Evolutionary conservation across 2,888 invertebrate species (phyloP), one percentile per base, ranked within the genome.

Genomic region (Boloria selene): DNA sequence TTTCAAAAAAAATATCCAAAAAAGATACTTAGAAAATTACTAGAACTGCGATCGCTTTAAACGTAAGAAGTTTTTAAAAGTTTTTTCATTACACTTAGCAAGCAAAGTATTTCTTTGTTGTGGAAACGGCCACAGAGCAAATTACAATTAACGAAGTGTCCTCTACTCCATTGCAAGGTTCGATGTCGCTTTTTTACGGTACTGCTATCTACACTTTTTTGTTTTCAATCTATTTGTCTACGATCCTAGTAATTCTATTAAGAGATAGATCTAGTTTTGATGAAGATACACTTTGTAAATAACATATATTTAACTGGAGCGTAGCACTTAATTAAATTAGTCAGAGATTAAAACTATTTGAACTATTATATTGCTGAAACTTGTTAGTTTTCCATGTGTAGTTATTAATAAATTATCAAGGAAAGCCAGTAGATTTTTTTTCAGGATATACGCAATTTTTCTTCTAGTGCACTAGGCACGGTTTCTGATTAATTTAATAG

Each of bases 141-240:
- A 73, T 76, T 76, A 75, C 74, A 78, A 78, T 77, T 76, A 77
- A 72, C 73, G 73, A 66, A 69, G 73, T 72, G 64, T 67, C 52
- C 61, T 64, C 63, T 64, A 67, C 68, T 56, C 50, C 44, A 63
- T 63, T 50, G 17, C 26, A 58, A 6, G 45, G 42, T 42, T 44
- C 13, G n/a, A 42, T 22, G 42, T 50, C 42, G 51, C 18, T 51
- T 26, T 56, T 44, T 61, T 61, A 13, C 16, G 44, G 26, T 26
- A 56, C 55, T 26, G 13, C 16, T 42, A 6, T 56, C 51, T 64
- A 26, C 44, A 52, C 50, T 64, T 58, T 51, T 56, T 63, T 51
- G 56, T 56, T 56, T 51, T 42, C 14, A 38, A 56, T 26, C 42
- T 63, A 26, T 56, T 50, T 56, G 56, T 64, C 44, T 17, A 52